These are phyloP conservation scores for Oryzias woworae DNA, from an alignment of 2,113 vertebrate genomes.

Conservation along the genomic window DNA sequence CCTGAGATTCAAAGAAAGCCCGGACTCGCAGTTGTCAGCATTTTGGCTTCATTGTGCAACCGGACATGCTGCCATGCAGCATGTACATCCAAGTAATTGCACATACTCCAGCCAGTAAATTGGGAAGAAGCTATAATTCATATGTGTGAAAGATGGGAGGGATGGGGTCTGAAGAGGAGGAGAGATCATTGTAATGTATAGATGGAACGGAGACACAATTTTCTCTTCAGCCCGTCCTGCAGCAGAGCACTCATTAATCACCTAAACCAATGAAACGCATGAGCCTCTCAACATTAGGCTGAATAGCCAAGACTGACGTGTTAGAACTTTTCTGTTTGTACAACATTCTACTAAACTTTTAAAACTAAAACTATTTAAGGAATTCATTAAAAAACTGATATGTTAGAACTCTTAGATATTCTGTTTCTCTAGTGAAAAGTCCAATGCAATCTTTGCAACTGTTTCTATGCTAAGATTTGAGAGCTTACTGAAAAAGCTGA, in stretches of 20 bases:
- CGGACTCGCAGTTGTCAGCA: slow-evolving; percentile 1
- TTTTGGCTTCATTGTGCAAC: slow-evolving; percentile 6
- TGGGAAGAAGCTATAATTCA: slow-evolving; percentile 37
- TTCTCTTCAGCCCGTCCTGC: slow-evolving; percentile 41
- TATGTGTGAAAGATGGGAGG: slow-evolving; percentile 7
- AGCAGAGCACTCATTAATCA: slow-evolving; percentile 64
- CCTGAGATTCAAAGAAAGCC: slow-evolving; percentile 31
- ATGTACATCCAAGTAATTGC: slow-evolving; percentile 49
- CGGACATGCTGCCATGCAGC: background rate
- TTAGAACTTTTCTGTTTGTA: slow-evolving; percentile 19
- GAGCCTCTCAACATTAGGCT: slow-evolving; percentile 34
- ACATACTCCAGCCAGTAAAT: slow-evolving; percentile 63
- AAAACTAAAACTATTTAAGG: background rate
- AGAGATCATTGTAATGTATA: slow-evolving; percentile 52
- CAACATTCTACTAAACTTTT: slow-evolving; percentile 23
- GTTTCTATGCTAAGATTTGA: too few relatives aligned
- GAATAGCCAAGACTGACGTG: slow-evolving; percentile 21
- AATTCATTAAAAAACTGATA: too few relatives aligned
- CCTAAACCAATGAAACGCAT: slow-evolving; percentile 60
- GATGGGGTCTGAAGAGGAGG: slow-evolving; percentile 11
- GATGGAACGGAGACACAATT: slow-evolving; percentile 55
- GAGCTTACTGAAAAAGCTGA: too few relatives aligned
- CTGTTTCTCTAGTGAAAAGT: too few relatives aligned
- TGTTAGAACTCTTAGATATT: too few relatives aligned
- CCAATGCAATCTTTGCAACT: too few relatives aligned